Conservation (phyloP, 1,140 invertebrate genomes). For the Zeugodacus cucurbitae region DNA sequence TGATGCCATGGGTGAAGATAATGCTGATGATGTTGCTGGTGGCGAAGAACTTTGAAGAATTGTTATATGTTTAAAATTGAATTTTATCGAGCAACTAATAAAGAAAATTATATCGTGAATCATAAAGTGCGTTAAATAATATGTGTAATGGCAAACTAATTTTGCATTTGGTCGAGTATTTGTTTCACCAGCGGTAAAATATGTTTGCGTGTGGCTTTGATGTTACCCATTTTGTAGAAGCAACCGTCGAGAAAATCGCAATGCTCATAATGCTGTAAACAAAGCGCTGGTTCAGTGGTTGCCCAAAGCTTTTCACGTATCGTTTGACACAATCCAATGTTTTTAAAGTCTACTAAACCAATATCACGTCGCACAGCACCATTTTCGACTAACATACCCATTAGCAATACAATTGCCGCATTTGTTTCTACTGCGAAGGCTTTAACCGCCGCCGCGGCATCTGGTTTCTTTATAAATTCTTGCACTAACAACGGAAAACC, state of each 20-base stretch:
- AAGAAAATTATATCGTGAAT: neutral
- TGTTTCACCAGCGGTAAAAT: slow-evolving; percentile 71
- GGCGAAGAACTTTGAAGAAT: neutral
- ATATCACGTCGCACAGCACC: slow-evolving; percentile 68
- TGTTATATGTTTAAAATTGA: neutral
- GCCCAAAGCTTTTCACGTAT: slow-evolving; percentile 51
- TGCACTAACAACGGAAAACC: slow-evolving; percentile 71
- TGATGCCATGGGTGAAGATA: slow-evolving; percentile 72
- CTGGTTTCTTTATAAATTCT: slow-evolving; percentile 67
- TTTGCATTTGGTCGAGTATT: slow-evolving; percentile 49
- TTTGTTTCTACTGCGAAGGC: slow-evolving; percentile 66
- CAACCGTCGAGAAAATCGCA: slow-evolving; percentile 56
- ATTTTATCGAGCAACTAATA: neutral
- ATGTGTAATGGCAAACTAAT: neutral
- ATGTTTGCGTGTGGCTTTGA: slow-evolving; percentile 72
- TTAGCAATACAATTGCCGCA: slow-evolving; percentile 65
- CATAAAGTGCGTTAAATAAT: neutral
- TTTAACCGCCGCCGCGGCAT: slow-evolving; percentile 64
- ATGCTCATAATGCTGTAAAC: slow-evolving; percentile 47
- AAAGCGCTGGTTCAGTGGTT: slow-evolving; percentile 47
- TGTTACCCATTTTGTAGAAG: slow-evolving; percentile 69
- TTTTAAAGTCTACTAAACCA: slow-evolving; percentile 66
- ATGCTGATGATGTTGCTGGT: neutral
- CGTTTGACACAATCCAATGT: slow-evolving; percentile 46
- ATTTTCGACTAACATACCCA: slow-evolving; percentile 68